phyloP scores from a whole-genome alignment of 2,888 invertebrate genomes.

The Imbricaverruca yamaguchii region DNA sequence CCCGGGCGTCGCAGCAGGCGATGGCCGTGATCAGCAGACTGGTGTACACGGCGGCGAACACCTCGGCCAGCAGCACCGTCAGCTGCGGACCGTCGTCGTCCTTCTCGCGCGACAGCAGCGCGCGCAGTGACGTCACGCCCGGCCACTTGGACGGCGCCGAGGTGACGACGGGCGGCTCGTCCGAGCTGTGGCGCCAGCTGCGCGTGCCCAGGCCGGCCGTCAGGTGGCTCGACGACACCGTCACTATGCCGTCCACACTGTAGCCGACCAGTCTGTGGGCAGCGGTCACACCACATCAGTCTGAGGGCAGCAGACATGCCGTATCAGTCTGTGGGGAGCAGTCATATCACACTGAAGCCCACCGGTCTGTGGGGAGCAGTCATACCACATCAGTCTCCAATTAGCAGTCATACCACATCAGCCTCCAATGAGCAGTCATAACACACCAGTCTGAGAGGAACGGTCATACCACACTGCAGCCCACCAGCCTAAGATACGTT shows the following conservation, averaged over 20 bases:
- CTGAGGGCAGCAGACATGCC: too few species aligned
- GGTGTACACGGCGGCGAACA: slow-evolving; percentile 86
- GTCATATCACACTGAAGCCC: too few species aligned
- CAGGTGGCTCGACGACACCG: background rate
- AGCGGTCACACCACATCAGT: background rate
- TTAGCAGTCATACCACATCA: too few species aligned
- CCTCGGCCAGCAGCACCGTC: slow-evolving; percentile 82
- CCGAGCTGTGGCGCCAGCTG: slow-evolving; percentile 43
- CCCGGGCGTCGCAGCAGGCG: slow-evolving; percentile 85
- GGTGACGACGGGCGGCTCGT: slow-evolving; percentile 62
- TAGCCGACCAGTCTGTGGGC: background rate
- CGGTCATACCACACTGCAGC: too few species aligned
- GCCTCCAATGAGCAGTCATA: too few species aligned
- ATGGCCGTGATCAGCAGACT: slow-evolving; percentile 87
- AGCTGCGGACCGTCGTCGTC: slow-evolving; percentile 91
- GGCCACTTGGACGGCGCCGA: slow-evolving; percentile 69
- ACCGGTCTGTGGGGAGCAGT: too few species aligned
- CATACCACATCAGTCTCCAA: too few species aligned
- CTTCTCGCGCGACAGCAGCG: slow-evolving; percentile 81
- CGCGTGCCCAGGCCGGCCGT: slow-evolving; percentile 19
- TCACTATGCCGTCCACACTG: slow-evolving; percentile 15
- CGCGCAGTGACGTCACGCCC: slow-evolving; percentile 86
- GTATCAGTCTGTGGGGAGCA: too few species aligned
- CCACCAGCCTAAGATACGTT: too few species aligned
- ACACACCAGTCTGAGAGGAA: too few species aligned